These are phyloP conservation scores for Scolopax bukidnonensis DNA, from an alignment of 2,797 vertebrate genomes.

Conservation along the genomic window DNA sequence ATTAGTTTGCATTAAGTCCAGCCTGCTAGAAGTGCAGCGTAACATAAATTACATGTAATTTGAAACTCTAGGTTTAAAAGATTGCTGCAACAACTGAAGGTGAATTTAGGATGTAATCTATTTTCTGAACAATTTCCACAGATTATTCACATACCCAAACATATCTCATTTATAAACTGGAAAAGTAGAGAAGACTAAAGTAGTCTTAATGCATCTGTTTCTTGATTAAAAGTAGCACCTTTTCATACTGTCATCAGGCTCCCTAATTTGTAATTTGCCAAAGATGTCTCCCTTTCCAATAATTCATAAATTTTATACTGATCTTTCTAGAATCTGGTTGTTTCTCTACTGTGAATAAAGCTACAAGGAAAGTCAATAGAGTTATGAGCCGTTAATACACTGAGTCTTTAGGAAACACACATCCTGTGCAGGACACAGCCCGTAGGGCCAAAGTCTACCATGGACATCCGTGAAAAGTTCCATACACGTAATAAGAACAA, in stretches of 20 bases:
- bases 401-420: background rate
- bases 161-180: conserved; percentile 14
- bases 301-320: background rate
- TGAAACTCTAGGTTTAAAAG: conserved; percentile 53
- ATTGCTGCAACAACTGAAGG: conserved; percentile 25
- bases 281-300: conserved; percentile 1
- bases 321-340: conserved; percentile 2
- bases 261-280: background rate
- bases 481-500: background rate
- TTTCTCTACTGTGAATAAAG: background rate
- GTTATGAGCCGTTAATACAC: background rate
- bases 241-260: conserved; percentile 7
- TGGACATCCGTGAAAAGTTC: background rate
- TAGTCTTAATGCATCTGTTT: background rate
- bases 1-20: conserved; percentile 69
- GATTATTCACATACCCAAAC: conserved; percentile 30
- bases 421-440: background rate
- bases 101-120: conserved; percentile 34
- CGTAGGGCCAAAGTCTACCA: background rate
- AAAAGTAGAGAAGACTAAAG: conserved; percentile 18
- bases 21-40: conserved; percentile 20
- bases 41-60: conserved; percentile 55
- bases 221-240: conserved; percentile 39
- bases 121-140: conserved; percentile 37
- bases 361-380: background rate